These are phyloP conservation scores for Onchidella celtica DNA, from an alignment of 2,888 invertebrate genomes.

Conservation along the genomic window DNA sequence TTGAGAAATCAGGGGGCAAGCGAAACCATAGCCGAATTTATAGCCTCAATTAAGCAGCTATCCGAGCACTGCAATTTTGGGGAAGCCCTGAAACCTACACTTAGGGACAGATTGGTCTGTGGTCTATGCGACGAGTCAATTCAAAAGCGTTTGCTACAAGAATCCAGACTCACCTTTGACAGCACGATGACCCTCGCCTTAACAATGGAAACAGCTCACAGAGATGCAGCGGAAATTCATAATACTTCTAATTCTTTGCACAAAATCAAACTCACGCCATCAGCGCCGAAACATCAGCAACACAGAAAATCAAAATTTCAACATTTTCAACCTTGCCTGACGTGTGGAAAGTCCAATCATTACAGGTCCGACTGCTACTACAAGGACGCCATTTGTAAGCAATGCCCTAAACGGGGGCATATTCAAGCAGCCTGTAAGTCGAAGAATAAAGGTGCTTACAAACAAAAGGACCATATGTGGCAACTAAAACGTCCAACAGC, in stretches of 20 bases:
- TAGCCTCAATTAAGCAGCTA: background rate
- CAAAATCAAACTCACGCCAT: background rate
- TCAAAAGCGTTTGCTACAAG: constrained; percentile 10
- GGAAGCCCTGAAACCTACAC: background rate
- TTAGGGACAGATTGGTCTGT: constrained; percentile 4
- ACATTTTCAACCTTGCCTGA: background rate
- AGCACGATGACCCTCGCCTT: background rate
- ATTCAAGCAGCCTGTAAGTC: background rate
- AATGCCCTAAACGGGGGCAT: background rate
- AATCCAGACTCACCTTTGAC: constrained; percentile 3
- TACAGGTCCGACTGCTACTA: background rate
- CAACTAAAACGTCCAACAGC: background rate
- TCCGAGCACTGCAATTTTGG: constrained; percentile 1
- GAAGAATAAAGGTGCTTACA: background rate
- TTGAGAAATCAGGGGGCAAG: background rate
- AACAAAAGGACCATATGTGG: background rate
- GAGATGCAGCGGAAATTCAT: constrained; percentile 11
- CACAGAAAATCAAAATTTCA: background rate
- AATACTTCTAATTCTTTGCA: background rate
- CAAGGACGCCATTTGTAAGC: background rate
- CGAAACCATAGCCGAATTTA: background rate
- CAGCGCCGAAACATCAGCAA: background rate
- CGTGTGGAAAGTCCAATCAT: constrained; percentile 1
- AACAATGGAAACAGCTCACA: constrained; percentile 8
- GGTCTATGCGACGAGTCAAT: background rate